Evolutionary conservation across 2,113 vertebrate species (phyloP), one percentile per base, ranked within the genome.

Genomic region (Elgaria multicarinata): DNA sequence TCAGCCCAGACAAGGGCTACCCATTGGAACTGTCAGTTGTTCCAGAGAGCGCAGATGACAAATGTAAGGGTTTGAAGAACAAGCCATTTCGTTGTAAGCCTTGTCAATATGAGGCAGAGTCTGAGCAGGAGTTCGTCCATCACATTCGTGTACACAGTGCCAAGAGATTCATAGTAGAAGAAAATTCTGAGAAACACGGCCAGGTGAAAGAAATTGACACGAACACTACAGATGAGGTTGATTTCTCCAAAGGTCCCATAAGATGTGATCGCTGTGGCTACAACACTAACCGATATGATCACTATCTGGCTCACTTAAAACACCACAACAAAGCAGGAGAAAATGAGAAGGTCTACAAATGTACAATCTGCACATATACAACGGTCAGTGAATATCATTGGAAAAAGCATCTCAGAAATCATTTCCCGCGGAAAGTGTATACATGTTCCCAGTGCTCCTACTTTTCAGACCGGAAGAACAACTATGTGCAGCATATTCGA

Each of bases 371-470:
- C 93, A 98, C 98, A 0, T 99, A 99, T 89, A 99, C 98, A 84
- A 99, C 99, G 0, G 98, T 99, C 87, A 99, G 99, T 87, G 98
- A 99, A 93, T 99, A 99, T 91, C 99, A 99, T 96, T 99, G 99
- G 99, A 99, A 99, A 96, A 99, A 99, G 94, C 99, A 99, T 95
- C 96, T 99, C 92, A 97, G 99, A 92, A 99, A 99, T 92, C 99
- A 99, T 94, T 99, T 99, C 93, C 99, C 99, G 84, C 98, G 98
- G 94, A 99, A 99, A 93, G 98, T 99, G 10, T 99, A 99, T 96
- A 99, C 99, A 14, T 99, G 99, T 93, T 97, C 97, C 78, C 98
- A 99, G 83, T 99, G 99, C 90, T 98, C 97, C 92, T 99, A 99
- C 94, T 99, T 99, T 96, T 99, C 99, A 0, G 99, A 99, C 96